Base-by-base conservation (phyloP, 53 echinoderm and acorn worm genomes). In the Antedon mediterranea region DNA sequence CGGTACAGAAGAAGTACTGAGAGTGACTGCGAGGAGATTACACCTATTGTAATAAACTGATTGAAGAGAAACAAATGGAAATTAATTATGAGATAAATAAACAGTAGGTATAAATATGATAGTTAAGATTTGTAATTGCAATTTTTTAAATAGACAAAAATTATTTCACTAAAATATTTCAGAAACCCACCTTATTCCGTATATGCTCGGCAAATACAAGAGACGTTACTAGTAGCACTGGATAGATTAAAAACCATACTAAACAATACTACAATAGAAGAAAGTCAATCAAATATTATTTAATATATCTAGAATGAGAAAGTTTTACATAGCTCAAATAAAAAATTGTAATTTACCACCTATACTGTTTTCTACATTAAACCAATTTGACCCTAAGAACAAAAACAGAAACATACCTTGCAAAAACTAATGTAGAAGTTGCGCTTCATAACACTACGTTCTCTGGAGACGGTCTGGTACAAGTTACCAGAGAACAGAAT, bases 211-310 rank as follows among this genome's bases (percentile, higher is more conserved):
- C 83, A 79, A 93, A 78, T 14, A 90, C 43, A 23, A 84, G 76
- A 26, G 90, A 86, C 3, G 89, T 57, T 3, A 90, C 79, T 20
- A 93, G 74, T 42, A 93, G 78, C 23, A 84, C 86, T 79, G 93
- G 93, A 82, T 93, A 93, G 34, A 88, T 84, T 73, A 93, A 81
- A 78, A 93, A 93, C 93, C 93, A 93, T n/a, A 90, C 43, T 73
- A 93, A 81, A 30, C 88, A 93, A 43, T 80, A 83, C 93, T 93
- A 88, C 33, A 42, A 32, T 41, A 29, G 31, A 43, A 84, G 44
- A 2, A 76, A 71, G 72, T 32, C 32, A 81, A 37, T 8, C 34
- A 73, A 28, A 20, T 33, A 80, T 37, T 23, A 23, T 57, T 11
- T 18, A 18, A 23, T 6, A 57, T 57, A 57, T 18, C 57, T n/a